Conservation (phyloP, 2,797 vertebrate genomes). For the Syncerus caffer region DNA sequence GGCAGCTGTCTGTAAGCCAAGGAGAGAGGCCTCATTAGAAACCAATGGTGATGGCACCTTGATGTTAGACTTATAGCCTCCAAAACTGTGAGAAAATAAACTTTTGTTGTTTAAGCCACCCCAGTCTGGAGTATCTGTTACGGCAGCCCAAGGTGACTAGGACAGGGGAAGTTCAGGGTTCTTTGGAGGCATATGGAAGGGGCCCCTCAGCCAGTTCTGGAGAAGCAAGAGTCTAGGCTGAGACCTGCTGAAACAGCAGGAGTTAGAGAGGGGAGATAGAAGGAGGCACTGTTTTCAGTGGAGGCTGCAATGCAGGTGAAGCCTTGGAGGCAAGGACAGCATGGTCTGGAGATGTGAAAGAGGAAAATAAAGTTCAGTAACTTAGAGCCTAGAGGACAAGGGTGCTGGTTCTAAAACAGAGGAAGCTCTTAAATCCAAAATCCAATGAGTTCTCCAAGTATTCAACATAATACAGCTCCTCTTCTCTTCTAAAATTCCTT, state of each 20-base stretch:
- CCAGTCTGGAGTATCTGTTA: background rate
- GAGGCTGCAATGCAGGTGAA: background rate
- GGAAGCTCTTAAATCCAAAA: background rate
- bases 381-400: background rate
- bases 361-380: background rate
- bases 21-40: background rate
- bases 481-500: background rate
- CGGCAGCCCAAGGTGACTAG: background rate
- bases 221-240: background rate
- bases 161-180: background rate
- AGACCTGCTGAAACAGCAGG: background rate
- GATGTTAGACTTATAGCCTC: background rate
- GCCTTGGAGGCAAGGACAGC: background rate
- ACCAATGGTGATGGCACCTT: background rate
- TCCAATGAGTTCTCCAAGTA: background rate
- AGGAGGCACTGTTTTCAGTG: no score
- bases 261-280: background rate
- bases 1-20: background rate
- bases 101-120: background rate
- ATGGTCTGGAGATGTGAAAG: background rate
- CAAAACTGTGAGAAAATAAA: background rate
- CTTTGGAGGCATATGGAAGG: background rate
- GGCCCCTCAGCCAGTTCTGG: background rate
- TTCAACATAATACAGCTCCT: background rate
- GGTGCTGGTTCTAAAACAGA: background rate